Percentiles rank a stretch among this genome's conserved stretches.
Conservation (phyloP, 2,113 vertebrate genomes). For the Pao palembangensis region DNA sequence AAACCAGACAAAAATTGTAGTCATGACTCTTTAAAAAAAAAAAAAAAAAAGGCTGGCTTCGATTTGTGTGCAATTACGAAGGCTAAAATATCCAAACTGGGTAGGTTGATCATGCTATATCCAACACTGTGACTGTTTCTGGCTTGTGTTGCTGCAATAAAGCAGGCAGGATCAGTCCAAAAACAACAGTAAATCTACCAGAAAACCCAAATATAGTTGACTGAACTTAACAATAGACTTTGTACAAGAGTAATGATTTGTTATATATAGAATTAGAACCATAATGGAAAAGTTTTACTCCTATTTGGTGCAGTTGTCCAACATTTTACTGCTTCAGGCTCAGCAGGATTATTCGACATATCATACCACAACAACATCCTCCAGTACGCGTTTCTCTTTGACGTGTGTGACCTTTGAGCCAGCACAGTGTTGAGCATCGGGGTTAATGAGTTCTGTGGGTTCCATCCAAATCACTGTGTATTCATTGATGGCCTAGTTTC, state of each 20-base stretch:
- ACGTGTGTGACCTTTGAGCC: too few relatives aligned
- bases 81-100: slow-evolving; percentile 18
- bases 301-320: too few relatives aligned
- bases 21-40: not conserved
- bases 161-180: slow-evolving; percentile 5
- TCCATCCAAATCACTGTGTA: too few relatives aligned
- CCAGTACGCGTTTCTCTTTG: too few relatives aligned
- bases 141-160: slow-evolving; percentile 16
- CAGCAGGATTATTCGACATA: too few relatives aligned
- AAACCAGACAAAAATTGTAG: slow-evolving; percentile 33
- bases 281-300: too few relatives aligned
- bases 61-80: not conserved
- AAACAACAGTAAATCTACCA: not conserved
- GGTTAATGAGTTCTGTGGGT: too few relatives aligned
- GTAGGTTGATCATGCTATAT: slow-evolving; percentile 8
- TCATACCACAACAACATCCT: too few relatives aligned
- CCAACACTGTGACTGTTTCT: slow-evolving; percentile 3
- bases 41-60: slow-evolving; percentile 5
- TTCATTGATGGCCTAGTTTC: too few relatives aligned
- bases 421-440: too few relatives aligned
- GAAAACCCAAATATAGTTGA: not conserved
- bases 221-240: not conserved
- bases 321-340: too few relatives aligned
- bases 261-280: not conserved
- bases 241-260: not conserved